Percentiles rank a stretch among this genome's conserved stretches.
Evolutionary conservation across 92 coral and sea anemone species (phyloP).

Genomic region (Scolanthus callimorphus): DNA sequence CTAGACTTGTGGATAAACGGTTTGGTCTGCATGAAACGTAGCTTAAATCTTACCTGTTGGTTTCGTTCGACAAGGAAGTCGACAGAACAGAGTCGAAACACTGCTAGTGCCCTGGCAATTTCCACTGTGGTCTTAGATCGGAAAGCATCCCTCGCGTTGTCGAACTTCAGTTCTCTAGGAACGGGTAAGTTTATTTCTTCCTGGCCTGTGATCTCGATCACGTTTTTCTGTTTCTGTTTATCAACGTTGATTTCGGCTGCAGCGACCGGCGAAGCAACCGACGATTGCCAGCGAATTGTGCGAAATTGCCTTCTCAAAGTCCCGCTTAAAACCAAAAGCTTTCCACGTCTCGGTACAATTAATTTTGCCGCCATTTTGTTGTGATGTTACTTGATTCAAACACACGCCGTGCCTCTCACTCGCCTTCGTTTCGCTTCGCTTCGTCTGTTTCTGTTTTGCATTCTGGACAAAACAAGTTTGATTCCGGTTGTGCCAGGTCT

Average conservation of each 20-base stretch:
- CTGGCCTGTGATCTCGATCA: background rate
- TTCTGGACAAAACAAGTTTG: too few species aligned
- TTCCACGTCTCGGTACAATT: background rate
- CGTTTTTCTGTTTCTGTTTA: background rate
- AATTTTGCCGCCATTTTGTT: background rate
- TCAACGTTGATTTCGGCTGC: background rate
- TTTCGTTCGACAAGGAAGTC: conserved; percentile 84
- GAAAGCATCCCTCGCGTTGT: conserved; percentile 72
- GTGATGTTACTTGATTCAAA: too few species aligned
- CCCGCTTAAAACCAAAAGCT: background rate
- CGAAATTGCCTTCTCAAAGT: background rate
- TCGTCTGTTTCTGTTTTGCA: too few species aligned
- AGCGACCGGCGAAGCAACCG: background rate
- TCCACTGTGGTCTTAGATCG: conserved; percentile 89
- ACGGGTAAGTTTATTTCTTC: background rate
- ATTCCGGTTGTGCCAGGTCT: too few species aligned
- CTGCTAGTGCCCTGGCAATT: conserved; percentile 75
- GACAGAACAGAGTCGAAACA: conserved; percentile 82
- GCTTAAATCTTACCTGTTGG: conserved; percentile 53
- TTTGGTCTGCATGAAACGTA: background rate
- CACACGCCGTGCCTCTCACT: too few species aligned
- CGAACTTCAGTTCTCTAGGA: conserved; percentile 36
- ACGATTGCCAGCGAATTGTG: background rate
- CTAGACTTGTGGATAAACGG: too few species aligned
- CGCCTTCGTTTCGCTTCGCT: too few species aligned